Evolutionary conservation across 2,797 vertebrate genomes (phyloP).

Genomic region (Crax fasciolata): DNA sequence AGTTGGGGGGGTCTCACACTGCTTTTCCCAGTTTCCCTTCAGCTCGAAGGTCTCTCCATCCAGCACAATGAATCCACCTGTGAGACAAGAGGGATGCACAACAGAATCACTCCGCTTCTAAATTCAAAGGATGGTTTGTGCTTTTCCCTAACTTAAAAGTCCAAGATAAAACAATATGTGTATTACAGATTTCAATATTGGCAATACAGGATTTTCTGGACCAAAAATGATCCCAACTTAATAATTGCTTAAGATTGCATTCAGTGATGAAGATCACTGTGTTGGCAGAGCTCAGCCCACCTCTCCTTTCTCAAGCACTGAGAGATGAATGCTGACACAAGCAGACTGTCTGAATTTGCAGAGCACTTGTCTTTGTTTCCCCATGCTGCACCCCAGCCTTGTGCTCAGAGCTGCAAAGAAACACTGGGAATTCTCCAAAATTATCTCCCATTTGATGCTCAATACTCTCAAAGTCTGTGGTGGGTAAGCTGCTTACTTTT

Average conservation of each 20-base stretch:
- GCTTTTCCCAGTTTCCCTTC: conserved; percentile 90
- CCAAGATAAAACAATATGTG: background rate
- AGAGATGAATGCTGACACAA: background rate
- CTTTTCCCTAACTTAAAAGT: background rate
- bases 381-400: background rate
- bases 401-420: background rate
- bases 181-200: background rate
- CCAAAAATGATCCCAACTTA: background rate
- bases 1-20: conserved; percentile 79
- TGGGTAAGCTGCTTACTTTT: background rate
- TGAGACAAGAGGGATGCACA: background rate
- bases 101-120: background rate
- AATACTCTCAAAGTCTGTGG: background rate
- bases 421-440: background rate
- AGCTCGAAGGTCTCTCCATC: conserved; percentile 92
- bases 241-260: background rate
- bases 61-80: conserved; percentile 92
- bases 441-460: background rate
- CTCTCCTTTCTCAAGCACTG: background rate
- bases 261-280: background rate
- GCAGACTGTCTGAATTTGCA: too few species aligned
- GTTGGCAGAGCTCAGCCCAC: background rate
- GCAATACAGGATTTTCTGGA: background rate
- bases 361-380: background rate
- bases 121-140: background rate